Evolutionary conservation across 2,113 vertebrate genomes (phyloP), one percentile per base, ranked within the genome.

Genomic region (Eleginops maclovinus): DNA sequence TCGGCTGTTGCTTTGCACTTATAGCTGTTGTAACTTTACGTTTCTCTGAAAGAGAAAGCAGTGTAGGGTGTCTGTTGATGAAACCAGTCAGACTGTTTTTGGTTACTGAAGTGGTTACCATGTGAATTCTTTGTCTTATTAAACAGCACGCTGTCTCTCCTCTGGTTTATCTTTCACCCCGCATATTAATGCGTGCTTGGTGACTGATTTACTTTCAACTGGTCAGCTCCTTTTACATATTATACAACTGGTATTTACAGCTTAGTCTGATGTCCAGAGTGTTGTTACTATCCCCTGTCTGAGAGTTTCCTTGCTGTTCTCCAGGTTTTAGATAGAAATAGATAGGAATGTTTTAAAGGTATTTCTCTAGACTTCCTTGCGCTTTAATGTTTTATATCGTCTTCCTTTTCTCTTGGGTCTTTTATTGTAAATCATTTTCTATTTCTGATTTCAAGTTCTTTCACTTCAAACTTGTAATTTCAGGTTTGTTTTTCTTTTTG

Each of bases 31-130:
- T 5, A 36, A 62, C 46, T 16, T 7, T 26, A 24, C 4, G 31
- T 43, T 46, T 60, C 22, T 16, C 9, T 10, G 4, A n/a, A n/a
- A n/a, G n/a, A 63, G 36, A 60, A 72, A 72, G 15, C 22, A 69
- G 54, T 70, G 40, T 21, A 16, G 19, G 19, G 41, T 47, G 26
- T 77, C 26, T 75, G 63, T 72, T 77, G 58, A 64, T 72, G 44
- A 62, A 83, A 64, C 9, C 8, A n/a, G 51, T 63, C 49, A 55
- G 54, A 53, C 26, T 75, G 66, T 84, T 81, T 50, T 53, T 70
- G 55, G 77, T 70, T 87, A 83, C 72, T 78, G 40, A 47, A 22
- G 36, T 22, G 59, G 75, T 79, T 59, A 21, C 80, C 61, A 75
- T 54, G 62, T 64, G 28, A 63, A 13, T 36, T 21, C 13, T 65